phyloP scores from a whole-genome alignment of 2,888 invertebrate genomes.

The Uropetala carovei region DNA sequence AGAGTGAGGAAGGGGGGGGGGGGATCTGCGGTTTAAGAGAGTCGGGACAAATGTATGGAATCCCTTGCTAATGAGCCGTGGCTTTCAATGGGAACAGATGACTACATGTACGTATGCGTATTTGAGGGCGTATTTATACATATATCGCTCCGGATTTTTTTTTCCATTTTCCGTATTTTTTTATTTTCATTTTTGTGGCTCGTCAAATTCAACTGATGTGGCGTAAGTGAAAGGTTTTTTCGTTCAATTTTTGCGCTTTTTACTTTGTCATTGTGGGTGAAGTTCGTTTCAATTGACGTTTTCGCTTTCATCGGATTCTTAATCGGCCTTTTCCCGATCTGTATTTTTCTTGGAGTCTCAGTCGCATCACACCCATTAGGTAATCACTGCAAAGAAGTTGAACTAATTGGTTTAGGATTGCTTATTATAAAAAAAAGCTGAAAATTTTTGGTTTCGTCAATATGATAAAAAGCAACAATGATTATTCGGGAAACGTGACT shows the following conservation, averaged over 20 bases:
- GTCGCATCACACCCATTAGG: not conserved
- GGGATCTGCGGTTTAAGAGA: not conserved
- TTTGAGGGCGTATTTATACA: not conserved
- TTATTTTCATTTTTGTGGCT: not conserved
- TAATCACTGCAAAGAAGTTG: not conserved
- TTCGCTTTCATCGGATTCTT: not conserved
- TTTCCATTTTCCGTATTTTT: not conserved
- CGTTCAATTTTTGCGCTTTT: not conserved
- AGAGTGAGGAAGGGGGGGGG: not conserved
- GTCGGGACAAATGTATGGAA: not conserved
- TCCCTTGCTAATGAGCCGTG: constrained; percentile 58
- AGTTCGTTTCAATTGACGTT: not conserved
- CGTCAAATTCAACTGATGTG: not conserved
- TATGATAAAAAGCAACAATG: too few relatives aligned
- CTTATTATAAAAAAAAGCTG: too few relatives aligned
- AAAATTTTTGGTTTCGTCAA: too few relatives aligned
- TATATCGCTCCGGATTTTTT: not conserved
- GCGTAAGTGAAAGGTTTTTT: not conserved
- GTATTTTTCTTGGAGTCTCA: not conserved
- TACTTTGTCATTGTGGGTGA: not conserved
- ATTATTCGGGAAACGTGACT: too few relatives aligned
- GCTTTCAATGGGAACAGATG: not conserved
- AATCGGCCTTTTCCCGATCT: not conserved
- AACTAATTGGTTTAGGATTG: too few relatives aligned
- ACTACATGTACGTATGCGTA: not conserved